phyloP scores from a whole-genome alignment of 2,888 invertebrate genomes.

The Timema cristinae region DNA sequence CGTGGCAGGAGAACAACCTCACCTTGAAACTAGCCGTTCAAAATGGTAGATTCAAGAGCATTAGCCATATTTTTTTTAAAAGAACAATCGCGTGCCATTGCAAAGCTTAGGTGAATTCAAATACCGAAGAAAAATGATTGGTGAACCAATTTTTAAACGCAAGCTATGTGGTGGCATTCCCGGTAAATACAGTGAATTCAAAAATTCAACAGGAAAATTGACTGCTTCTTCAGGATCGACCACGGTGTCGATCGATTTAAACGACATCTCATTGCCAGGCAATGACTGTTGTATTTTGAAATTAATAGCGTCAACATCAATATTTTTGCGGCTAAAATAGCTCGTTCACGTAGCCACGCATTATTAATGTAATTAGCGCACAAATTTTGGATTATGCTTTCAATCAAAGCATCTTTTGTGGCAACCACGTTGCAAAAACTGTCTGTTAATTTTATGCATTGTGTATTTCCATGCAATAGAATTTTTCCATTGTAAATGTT shows the following conservation, averaged over 20 bases:
- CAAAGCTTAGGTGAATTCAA: slow-evolving; percentile 22
- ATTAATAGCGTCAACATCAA: slow-evolving; percentile 22
- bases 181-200: slow-evolving; percentile 34
- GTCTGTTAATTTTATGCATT: slow-evolving; percentile 33
- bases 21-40: slow-evolving; percentile 4
- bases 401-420: slow-evolving; percentile 30
- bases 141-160: slow-evolving; percentile 20
- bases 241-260: no score
- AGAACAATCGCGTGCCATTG: slow-evolving; percentile 28
- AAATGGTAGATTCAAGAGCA: no score
- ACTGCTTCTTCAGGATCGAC: no score
- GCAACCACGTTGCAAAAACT: slow-evolving; percentile 35
- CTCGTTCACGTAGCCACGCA: slow-evolving; percentile 38
- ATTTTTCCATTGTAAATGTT: slow-evolving; percentile 36
- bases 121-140: slow-evolving; percentile 27
- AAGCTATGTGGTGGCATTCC: slow-evolving; percentile 28
- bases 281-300: no score
- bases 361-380: slow-evolving; percentile 36
- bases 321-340: slow-evolving; percentile 40
- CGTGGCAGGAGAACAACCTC: neutral
- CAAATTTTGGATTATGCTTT: slow-evolving; percentile 36
- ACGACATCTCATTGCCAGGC: no score
- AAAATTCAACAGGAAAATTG: slow-evolving; percentile 30
- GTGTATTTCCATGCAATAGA: slow-evolving; percentile 28
- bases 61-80: neutral